Base-by-base conservation (phyloP, 92 coral and sea anemone species). In the Blastomussa wellsi region DNA sequence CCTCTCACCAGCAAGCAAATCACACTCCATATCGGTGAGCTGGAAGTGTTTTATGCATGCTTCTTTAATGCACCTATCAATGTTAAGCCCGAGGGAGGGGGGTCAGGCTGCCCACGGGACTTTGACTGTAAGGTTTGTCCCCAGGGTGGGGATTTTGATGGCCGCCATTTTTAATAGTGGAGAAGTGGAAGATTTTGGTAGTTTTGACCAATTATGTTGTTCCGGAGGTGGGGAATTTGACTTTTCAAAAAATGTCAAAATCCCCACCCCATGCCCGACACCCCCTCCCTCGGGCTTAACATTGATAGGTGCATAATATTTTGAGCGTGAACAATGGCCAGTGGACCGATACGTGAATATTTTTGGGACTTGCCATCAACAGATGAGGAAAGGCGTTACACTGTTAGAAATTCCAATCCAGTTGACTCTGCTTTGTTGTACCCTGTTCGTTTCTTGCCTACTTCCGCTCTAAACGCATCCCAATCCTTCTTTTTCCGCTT, bases 1-100 rank as follows among this genome's bases (percentile, higher is more conserved):
- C 20, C 92, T 79, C 83, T 92, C 88, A 42, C 95, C 95, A 13
- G 92, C 92, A 42, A 92, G 84, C 20, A 92, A 16, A 87, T 89
- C 92, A 86, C 95, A 92, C 79, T 89, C 83, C 86, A 92, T 83
- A 42, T 86, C 87, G 67, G 89, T 82, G 20, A 87, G 65, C 57
- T 90, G 86, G 80, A 92, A 89, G 86, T 89, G 92, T 77, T 28
- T 76, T 66, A 86, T 86, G 80, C 89, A 92, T 41, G 95, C 90
- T 82, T 86, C 53, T 69, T 86, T 92, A 24, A 92, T 81, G 80
- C 87, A n/a, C n/a, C n/a, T n/a, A n/a, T n/a, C n/a, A n/a, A n/a
- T n/a, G n/a, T n/a, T n/a, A n/a, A n/a, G n/a, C n/a, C n/a, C n/a
- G n/a, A n/a, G n/a, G n/a, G n/a, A n/a, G n/a, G n/a, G n/a, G n/a